A percentile compares a stretch with the other conserved stretches of the same genome.
phyloP scores from a whole-genome alignment of 2,888 invertebrate genomes.

The Cyrtodaria siliqua region DNA sequence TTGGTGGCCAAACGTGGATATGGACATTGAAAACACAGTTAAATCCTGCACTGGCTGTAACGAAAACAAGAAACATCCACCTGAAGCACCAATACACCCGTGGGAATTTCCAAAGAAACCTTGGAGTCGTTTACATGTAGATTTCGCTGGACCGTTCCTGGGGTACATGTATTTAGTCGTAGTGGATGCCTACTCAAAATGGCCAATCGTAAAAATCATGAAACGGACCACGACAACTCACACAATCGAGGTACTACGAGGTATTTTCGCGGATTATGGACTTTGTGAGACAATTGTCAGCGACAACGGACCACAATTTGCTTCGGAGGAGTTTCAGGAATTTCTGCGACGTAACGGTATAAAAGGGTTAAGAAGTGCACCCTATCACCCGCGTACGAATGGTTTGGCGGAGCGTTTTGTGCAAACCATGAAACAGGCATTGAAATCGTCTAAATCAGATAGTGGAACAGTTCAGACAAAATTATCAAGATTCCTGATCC shows the following conservation, averaged over 20 bases:
- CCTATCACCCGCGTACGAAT: slow-evolving; percentile 38
- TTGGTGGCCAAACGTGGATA: slow-evolving; percentile 75
- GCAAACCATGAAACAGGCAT: slow-evolving; percentile 61
- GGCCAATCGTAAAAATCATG: slow-evolving; percentile 81
- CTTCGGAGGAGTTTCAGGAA: slow-evolving; percentile 25
- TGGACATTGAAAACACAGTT: slow-evolving; percentile 65
- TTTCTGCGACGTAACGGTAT: slow-evolving; percentile 50
- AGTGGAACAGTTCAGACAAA: slow-evolving; percentile 26
- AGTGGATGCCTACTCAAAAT: slow-evolving; percentile 85
- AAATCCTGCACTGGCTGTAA: slow-evolving; percentile 45
- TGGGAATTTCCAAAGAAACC: slow-evolving; percentile 76
- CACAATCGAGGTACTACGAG: slow-evolving; percentile 63
- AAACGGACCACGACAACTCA: background rate
- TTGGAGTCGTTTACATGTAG: slow-evolving; percentile 85
- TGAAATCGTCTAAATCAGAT: slow-evolving; percentile 39
- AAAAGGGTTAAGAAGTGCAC: slow-evolving; percentile 48
- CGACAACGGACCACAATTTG: slow-evolving; percentile 81
- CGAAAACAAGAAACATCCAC: slow-evolving; percentile 50
- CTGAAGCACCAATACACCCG: slow-evolving; percentile 67
- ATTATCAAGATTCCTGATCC: slow-evolving; percentile 27
- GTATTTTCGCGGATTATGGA: slow-evolving; percentile 72
- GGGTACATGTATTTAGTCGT: slow-evolving; percentile 78
- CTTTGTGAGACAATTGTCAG: slow-evolving; percentile 75
- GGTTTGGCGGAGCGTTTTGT: slow-evolving; percentile 64
- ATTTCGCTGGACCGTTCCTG: slow-evolving; percentile 85